Conservation (phyloP, 2,888 invertebrate genomes). For the Aphrophora alni region DNA sequence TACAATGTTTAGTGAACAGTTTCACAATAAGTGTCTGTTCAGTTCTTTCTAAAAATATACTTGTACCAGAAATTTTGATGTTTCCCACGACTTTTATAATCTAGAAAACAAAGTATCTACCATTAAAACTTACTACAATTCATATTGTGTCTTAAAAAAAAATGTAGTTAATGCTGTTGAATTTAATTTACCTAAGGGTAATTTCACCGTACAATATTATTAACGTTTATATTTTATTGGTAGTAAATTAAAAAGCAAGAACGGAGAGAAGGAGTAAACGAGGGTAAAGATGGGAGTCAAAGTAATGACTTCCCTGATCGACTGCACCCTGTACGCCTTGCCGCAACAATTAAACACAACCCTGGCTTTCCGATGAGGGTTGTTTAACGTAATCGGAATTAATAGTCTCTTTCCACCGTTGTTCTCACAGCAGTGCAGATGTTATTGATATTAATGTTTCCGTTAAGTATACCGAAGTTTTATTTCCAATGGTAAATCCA, state of each 20-base stretch:
- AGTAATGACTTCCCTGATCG: background rate
- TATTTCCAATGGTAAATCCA: background rate
- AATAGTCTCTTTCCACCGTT: background rate
- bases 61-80: too few relatives aligned
- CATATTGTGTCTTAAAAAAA: background rate
- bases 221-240: background rate
- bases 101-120: too few relatives aligned
- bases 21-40: too few relatives aligned
- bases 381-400: conserved; percentile 4
- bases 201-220: background rate
- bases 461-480: background rate
- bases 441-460: background rate
- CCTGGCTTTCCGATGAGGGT: background rate
- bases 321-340: background rate
- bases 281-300: background rate
- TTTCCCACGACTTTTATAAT: too few relatives aligned
- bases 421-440: background rate
- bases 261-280: background rate
- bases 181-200: background rate
- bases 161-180: background rate
- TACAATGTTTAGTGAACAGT: too few relatives aligned
- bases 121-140: background rate
- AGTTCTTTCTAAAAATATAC: too few relatives aligned
- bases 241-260: background rate
- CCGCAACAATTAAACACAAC: conserved; percentile 9